These are phyloP conservation scores for Octodon degus DNA, from an alignment of 2,113 vertebrate genomes.

Conservation along the genomic window DNA sequence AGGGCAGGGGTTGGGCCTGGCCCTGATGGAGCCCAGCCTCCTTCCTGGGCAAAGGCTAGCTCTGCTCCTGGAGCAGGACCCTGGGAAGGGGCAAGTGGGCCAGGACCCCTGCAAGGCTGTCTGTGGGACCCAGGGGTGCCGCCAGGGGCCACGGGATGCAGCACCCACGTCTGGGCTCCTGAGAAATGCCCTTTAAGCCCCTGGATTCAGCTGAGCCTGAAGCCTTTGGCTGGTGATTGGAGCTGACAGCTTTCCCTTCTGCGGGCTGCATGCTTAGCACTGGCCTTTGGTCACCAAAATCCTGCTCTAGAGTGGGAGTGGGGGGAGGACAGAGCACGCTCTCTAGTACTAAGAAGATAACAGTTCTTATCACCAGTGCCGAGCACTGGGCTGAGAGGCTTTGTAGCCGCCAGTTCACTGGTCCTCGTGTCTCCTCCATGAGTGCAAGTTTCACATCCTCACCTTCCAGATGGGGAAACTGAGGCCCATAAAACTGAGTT, in stretches of 20 bases:
- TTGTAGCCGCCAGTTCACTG: not conserved
- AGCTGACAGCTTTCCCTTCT: not conserved
- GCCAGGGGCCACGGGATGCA: not conserved
- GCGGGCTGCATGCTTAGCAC: not conserved
- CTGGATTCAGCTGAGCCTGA: not conserved
- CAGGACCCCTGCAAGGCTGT: not conserved
- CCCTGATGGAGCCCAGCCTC: constrained; percentile 47
- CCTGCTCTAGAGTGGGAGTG: not conserved
- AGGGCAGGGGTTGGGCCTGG: constrained; percentile 47
- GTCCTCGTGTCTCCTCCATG: not conserved
- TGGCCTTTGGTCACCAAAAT: not conserved
- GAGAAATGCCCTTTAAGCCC: not conserved
- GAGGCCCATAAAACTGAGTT: not conserved
- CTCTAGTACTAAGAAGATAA: not conserved
- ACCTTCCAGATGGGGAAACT: constrained; percentile 5
- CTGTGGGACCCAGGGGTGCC: not conserved
- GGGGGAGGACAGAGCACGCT: not conserved
- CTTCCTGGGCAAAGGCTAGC: constrained; percentile 61
- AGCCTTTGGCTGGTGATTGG: not conserved
- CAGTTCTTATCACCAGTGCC: not conserved
- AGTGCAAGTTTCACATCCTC: not conserved
- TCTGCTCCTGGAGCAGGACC: not conserved
- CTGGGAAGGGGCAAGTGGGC: not conserved
- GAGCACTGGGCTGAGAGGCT: not conserved
- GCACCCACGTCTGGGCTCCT: not conserved